Evolutionary conservation across 2,888 invertebrate species (phyloP), one percentile per base, ranked within the genome.

Genomic region (Iphiclides podalirius): DNA sequence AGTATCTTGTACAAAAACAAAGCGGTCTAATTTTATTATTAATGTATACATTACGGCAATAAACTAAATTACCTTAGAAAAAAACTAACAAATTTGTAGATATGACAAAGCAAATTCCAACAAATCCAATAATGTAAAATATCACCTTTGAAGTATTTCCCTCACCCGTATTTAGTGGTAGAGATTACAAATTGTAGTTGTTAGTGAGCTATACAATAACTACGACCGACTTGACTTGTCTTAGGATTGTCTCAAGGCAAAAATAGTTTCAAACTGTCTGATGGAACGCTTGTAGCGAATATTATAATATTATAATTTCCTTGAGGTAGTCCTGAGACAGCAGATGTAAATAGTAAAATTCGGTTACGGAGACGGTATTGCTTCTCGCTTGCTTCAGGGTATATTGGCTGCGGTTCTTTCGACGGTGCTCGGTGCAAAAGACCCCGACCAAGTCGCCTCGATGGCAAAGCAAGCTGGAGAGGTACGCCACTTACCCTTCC

Each of bases 391-490:
- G 87, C 90, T 90, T 92, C 94, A 96, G 96, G 94, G 95, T 90
- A 93, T 96, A 91, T 94, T 96, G 93, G 94, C 95, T 83, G 95
- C 95, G 89, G 94, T 96, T 87, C 93, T 97, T 90, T 94, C 95
- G 83, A 93, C 95, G 88, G 92, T 96, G 90, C 93, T 96, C 90
- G 96, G 96, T 90, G 93, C 94, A 88, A 94, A 94, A 92, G 95
- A 96, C 90, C 96, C 96, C 79, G 94, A 95, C 87, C 96, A 96
- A 90, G 95, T 96, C 88, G 94, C 95, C 90, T 93, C 94, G 90
- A 95, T 96, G 95, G 96, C 96, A 90, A 96, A 95, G 91, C 96
- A 96, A 90, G 96, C 96, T 88, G 95, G 96, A 89, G 96, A 96
- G 96, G 96, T 96, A 94, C 92, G 95, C 92, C 82, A 68, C 72